These are phyloP conservation scores for Philopotamus ludificatus DNA, from an alignment of 1,140 invertebrate species.

Conservation along the genomic window DNA sequence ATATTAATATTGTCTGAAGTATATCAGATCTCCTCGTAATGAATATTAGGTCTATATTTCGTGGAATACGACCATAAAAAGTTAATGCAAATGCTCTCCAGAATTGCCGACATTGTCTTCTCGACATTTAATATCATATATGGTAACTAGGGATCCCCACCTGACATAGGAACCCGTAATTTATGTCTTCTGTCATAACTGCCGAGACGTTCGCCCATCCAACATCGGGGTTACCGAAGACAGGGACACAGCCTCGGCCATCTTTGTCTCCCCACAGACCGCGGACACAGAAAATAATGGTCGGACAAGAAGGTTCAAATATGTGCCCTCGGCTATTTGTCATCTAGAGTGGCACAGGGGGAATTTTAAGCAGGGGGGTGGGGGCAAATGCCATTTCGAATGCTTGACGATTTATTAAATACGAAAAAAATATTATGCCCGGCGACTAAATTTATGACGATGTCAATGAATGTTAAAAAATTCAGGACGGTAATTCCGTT, in stretches of 20 bases:
- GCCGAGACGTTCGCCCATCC: not conserved
- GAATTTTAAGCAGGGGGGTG: constrained; percentile 5
- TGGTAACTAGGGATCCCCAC: not conserved
- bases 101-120: no score
- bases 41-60: no score
- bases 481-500: no score
- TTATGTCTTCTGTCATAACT: constrained; percentile 12
- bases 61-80: no score
- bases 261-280: constrained; percentile 14
- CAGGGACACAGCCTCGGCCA: not conserved
- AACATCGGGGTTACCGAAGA: not conserved
- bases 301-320: constrained; percentile 2
- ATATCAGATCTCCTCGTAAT: no score
- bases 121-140: no score
- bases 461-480: no score
- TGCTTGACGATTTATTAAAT: no score
- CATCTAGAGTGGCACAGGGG: not conserved
- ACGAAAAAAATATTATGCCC: no score
- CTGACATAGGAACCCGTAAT: constrained; percentile 7
- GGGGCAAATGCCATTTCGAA: not conserved
- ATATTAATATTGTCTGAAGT: no score
- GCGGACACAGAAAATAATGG: constrained; percentile 15
- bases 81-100: no score
- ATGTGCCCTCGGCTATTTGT: constrained; percentile 11
- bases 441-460: no score